Evolutionary conservation across 2,888 invertebrate genomes (phyloP), one percentile per base, ranked within the genome.

Genomic region (Euclidia mi): DNA sequence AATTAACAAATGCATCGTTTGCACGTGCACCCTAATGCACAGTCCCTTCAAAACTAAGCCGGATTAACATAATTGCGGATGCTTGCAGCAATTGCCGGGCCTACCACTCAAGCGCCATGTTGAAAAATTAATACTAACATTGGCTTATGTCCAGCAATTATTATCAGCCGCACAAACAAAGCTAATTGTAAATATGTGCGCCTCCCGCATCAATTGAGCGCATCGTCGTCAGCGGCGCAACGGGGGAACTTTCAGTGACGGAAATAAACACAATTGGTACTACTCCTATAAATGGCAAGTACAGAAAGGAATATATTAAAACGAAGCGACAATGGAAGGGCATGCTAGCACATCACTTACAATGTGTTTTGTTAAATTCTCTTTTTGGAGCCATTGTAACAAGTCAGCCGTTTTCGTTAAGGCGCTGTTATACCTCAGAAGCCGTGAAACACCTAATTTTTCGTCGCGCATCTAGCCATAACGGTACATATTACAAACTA

Each of bases 161-260:
- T 88, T 87, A 89, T 87, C 88, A 89, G 79, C 78, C 78, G 71
- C 81, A 83, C 85, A 85, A 85, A 88, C 89, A 89, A 83, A 88
- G 90, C 89, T 94, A 94, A 94, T 92, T 92, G 92, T 90, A 89
- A 86, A 87, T 84, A 84, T 85, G 80, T 75, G 84, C 83, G 90
- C 82, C 92, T 92, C 94, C 94, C 93, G 94, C 92, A 87, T 91
- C 89, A 92, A 94, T 93, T 92, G 88, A 78, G 91, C 88, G 84
- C 87, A 81, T 76, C 80, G 78, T 34, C 53, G 43, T 28, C 46
- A 44, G 35, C 59, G 71, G 69, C 90, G 81, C 90, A 87, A 90
- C 90, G 89, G 92, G 94, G 86, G 93, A 92, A 85, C 90, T 85
- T 89, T 87, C 80, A 82, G 81, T 73, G 92, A 92, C 93, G 81